Conservation (phyloP, 1,140 invertebrate species). For the Myzus persicae region DNA sequence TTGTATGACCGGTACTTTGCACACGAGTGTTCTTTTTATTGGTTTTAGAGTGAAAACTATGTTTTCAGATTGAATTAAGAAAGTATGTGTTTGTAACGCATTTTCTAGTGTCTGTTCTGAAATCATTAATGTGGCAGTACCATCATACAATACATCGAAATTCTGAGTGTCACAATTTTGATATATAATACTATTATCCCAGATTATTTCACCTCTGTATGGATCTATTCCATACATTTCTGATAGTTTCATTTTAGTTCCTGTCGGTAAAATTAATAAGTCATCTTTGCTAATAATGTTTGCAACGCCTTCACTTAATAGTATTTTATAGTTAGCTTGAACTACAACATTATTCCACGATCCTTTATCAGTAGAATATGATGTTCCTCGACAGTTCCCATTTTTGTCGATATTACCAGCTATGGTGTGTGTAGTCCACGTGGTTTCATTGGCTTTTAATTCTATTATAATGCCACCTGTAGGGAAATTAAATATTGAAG, state of each 20-base stretch:
- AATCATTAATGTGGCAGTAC: background rate
- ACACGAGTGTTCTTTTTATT: background rate
- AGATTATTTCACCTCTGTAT: background rate
- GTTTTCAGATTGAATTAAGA: no score
- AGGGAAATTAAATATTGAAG: background rate
- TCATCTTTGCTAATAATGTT: background rate
- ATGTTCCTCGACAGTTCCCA: background rate
- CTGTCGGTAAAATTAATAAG: background rate
- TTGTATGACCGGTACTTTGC: background rate
- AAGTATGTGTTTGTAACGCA: background rate
- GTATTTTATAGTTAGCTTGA: constrained; percentile 21
- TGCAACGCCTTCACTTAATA: background rate
- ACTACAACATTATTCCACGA: background rate
- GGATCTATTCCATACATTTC: background rate
- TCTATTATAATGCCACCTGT: background rate
- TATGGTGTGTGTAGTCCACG: background rate
- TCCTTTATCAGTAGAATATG: background rate
- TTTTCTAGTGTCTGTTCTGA: background rate
- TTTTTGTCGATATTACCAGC: background rate
- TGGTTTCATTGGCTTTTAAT: constrained; percentile 2
- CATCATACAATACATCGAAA: background rate
- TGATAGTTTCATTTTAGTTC: background rate
- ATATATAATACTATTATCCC: background rate
- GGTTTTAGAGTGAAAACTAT: background rate
- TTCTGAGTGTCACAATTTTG: background rate